Conservation (phyloP, 2,113 vertebrate genomes). For the Pavo muticus region DNA sequence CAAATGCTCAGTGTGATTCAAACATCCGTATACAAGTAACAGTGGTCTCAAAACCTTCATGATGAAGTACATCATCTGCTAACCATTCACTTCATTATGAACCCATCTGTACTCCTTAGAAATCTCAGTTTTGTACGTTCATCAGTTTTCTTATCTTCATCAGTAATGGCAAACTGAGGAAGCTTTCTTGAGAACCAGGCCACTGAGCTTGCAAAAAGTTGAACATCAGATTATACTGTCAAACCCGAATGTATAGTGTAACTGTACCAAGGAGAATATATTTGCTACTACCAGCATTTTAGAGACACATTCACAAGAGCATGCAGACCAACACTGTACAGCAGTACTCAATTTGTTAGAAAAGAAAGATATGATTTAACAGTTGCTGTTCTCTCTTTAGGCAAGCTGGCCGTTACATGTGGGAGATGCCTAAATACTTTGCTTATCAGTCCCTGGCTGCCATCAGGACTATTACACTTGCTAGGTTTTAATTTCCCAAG, state of each 20-base stretch:
- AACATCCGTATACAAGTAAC: background rate
- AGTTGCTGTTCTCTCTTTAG: background rate
- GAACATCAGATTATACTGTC: background rate
- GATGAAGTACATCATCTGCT: background rate
- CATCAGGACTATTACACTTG: background rate
- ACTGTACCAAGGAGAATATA: too few relatives aligned
- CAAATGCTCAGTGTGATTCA: accelerated
- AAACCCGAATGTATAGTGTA: background rate
- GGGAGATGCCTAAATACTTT: background rate
- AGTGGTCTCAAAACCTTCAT: background rate
- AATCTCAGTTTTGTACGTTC: background rate
- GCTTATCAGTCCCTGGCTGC: background rate
- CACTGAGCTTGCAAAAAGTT: background rate
- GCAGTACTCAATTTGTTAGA: background rate
- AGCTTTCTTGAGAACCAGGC: background rate
- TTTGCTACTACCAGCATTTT: background rate
- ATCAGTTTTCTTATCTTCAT: background rate
- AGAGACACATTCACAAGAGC: accelerated
- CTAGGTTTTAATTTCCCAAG: background rate
- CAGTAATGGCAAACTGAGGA: background rate
- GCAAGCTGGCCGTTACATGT: background rate
- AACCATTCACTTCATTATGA: background rate
- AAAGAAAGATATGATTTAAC: background rate
- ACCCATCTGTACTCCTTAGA: background rate
- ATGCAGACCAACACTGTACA: background rate